These are phyloP conservation scores for Polypterus bichir DNA, from an alignment of 2,113 vertebrate genomes.

Conservation along the genomic window DNA sequence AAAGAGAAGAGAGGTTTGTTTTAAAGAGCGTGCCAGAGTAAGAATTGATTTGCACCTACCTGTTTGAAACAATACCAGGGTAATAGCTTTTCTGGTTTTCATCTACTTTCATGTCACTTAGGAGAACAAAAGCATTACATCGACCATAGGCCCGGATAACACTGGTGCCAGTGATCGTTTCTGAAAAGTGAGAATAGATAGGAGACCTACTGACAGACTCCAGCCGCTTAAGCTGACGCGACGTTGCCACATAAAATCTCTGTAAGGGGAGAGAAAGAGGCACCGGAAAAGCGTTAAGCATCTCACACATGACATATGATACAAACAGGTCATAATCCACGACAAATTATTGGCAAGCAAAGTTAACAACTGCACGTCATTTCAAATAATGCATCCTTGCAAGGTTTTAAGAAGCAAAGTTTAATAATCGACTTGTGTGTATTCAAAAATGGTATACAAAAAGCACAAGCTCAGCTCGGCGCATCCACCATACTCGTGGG, in stretches of 20 bases:
- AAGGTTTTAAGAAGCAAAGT: no score
- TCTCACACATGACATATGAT: no score
- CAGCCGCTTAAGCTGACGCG: conserved; percentile 86
- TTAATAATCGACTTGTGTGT: no score
- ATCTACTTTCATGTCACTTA: conserved; percentile 71
- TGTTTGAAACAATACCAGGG: conserved; percentile 75
- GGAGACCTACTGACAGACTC: conserved; percentile 91
- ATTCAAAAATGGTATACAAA: no score
- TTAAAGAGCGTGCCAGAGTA: no score
- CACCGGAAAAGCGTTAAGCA: not conserved
- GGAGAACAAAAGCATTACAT: conserved; percentile 53
- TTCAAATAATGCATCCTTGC: no score
- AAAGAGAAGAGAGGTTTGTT: no score
- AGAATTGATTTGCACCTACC: conserved; percentile 45
- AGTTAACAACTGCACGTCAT: no score
- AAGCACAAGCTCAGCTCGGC: no score
- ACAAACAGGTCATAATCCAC: no score
- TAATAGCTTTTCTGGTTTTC: conserved; percentile 81
- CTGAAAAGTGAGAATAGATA: conserved; percentile 93
- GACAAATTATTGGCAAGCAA: no score
- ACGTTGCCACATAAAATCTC: conserved; percentile 91
- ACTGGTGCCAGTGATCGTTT: conserved; percentile 74
- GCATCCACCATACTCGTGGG: no score
- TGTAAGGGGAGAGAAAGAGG: conserved; percentile 27
- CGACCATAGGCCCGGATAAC: conserved; percentile 81